Conservation (phyloP, 1,140 invertebrate species). For the Dreissena polymorpha region DNA sequence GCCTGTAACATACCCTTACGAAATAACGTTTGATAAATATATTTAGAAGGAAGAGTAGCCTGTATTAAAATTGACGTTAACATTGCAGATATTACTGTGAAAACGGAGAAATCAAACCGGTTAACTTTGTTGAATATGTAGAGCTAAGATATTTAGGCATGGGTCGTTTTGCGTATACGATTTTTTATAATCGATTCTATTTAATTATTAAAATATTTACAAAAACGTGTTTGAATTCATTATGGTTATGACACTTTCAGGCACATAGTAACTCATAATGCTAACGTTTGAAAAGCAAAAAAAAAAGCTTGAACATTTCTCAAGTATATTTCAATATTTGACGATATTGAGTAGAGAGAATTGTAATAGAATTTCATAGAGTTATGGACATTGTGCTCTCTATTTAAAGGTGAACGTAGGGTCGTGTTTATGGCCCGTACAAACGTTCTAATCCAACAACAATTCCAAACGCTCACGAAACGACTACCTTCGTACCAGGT, state of each 20-base stretch:
- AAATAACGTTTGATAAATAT: not conserved
- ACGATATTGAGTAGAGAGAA: not conserved
- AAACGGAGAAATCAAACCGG: not conserved
- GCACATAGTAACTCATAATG: not conserved
- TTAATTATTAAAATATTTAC: too few species aligned
- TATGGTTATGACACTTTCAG: not conserved
- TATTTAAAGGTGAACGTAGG: constrained; percentile 35
- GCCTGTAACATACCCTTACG: not conserved
- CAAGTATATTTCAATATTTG: not conserved
- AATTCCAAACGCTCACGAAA: constrained; percentile 34
- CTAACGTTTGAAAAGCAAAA: not conserved
- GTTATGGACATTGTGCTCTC: not conserved
- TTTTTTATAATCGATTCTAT: too few species aligned
- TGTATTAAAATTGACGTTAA: not conserved
- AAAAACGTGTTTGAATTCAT: not conserved
- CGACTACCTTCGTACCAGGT: not conserved
- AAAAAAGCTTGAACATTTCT: not conserved
- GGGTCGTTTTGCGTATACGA: too few species aligned
- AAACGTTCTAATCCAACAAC: constrained; percentile 75
- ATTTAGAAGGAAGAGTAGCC: not conserved
- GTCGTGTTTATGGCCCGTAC: constrained; percentile 74
- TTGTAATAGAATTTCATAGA: not conserved
- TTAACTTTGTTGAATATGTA: too few species aligned
- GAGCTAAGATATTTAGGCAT: too few species aligned
- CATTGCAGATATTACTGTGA: not conserved